phyloP scores from a whole-genome alignment of 2,888 invertebrate species.

The Caenorhabditis panamensis region DNA sequence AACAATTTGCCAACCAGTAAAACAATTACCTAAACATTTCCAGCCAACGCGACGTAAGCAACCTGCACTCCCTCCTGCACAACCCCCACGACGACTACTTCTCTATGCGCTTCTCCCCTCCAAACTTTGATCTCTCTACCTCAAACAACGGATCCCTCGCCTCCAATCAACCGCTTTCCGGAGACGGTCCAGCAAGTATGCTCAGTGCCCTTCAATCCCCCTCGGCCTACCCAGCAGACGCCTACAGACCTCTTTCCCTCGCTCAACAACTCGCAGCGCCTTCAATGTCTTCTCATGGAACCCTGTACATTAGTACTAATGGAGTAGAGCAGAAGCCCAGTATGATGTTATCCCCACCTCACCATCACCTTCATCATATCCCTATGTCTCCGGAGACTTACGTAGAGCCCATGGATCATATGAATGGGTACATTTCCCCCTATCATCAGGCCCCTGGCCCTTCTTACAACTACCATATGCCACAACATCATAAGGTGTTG shows the following conservation, averaged over 20 bases:
- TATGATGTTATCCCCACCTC: conserved; percentile 39
- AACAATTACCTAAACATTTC: too few relatives aligned
- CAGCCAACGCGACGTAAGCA: conserved; percentile 54
- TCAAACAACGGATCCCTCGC: conserved; percentile 27
- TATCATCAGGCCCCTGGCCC: conserved; percentile 16
- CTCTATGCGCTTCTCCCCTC: conserved; percentile 58
- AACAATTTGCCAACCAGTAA: too few relatives aligned
- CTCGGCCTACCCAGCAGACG: conserved; percentile 29
- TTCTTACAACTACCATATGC: background rate
- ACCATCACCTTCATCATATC: background rate
- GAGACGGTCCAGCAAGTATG: conserved; percentile 64
- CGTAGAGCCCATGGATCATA: conserved; percentile 41
- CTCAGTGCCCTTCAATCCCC: conserved; percentile 42
- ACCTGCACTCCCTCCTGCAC: conserved; percentile 44
- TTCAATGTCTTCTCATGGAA: conserved; percentile 40
- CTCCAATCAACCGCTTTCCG: conserved; percentile 34
- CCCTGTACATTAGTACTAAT: conserved; percentile 47
- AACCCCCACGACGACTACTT: conserved; percentile 47
- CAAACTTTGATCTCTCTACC: conserved; percentile 41
- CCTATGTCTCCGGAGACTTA: conserved; percentile 37
- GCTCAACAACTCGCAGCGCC: conserved; percentile 66
- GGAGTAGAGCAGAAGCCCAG: conserved; percentile 42
- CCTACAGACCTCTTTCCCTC: conserved; percentile 48
- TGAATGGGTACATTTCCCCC: conserved; percentile 50
- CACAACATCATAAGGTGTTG: background rate